A percentile compares a stretch with the other conserved stretches of the same genome.
These are phyloP conservation scores for Nothocercus nigrocapillus DNA, from an alignment of 2,113 vertebrate species.

Conservation along the genomic window DNA sequence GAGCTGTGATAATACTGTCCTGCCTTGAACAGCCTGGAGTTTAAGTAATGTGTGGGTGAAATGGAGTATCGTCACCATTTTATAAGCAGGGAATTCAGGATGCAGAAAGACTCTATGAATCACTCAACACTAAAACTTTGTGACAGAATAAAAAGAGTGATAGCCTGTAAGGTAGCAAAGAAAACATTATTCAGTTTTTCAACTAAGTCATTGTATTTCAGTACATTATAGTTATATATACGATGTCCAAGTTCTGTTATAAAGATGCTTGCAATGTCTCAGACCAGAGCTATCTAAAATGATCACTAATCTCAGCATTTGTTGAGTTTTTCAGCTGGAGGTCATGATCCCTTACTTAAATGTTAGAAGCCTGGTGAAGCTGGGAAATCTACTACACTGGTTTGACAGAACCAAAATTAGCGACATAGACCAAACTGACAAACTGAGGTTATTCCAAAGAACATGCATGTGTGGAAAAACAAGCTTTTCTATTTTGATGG, in stretches of 20 bases:
- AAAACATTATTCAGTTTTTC: not conserved
- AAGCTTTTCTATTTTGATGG: not conserved
- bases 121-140: not conserved
- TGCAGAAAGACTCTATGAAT: not conserved
- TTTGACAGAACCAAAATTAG: not conserved
- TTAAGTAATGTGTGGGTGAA: conserved; percentile 30
- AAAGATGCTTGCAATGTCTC: not conserved
- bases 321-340: not conserved
- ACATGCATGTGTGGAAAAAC: not conserved
- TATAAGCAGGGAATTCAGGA: not conserved
- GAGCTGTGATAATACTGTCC: conserved; percentile 45
- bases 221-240: not conserved
- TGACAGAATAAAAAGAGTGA: not conserved
- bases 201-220: not conserved
- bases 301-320: not conserved
- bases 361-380: not conserved
- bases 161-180: not conserved
- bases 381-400: not conserved
- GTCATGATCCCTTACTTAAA: not conserved
- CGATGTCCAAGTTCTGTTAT: not conserved
- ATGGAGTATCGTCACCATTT: not conserved
- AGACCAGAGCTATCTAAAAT: not conserved
- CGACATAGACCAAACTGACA: not conserved
- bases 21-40: conserved; percentile 21
- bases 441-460: not conserved